Base-by-base conservation (phyloP, 2,888 invertebrate species). In the Drosophila pegasa region DNA sequence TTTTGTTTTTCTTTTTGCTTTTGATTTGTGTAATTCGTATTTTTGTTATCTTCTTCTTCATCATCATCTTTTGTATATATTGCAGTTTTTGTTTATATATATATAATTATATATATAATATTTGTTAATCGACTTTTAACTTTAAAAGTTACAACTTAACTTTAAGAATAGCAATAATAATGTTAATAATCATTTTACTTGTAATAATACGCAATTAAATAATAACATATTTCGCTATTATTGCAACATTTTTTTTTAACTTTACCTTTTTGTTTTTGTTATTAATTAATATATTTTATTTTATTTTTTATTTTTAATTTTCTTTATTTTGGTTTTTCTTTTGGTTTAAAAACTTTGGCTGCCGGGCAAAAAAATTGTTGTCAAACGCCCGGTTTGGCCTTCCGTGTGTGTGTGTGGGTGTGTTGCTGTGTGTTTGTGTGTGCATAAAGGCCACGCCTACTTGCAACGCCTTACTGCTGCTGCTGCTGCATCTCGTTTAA, bases 141-240 rank as follows among this genome's bases (percentile, higher is more conserved):
- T 86, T 86, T 80, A 59, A 80, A 85, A 88, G 87, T 88, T 88
- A 71, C 75, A 85, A 85, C 88, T 85, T 88, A 78, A 45, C 16
- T 81, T 68, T 75, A 67, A 73, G 70, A 69, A 81, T 78, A 71
- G 57, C 78, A 58, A 72, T 75, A 78, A 80, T 79, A 67, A 61
- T 78, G 38, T 62, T 78, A 41, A 75, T 75, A 71, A 84, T 84
- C 67, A 75, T 81, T 84, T 87, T 68, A 64, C 68, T 72, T 74
- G 52, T 76, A 73, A 79, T 85, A 83, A 83, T 84, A 78, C 80
- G 75, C 61, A 87, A 78, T 69, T 68, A 88, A 87, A 87, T 85
- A 79, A 88, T 89, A 85, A 87, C 86, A 89, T 86, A 88, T 88
- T 87, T 87, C 67, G 84, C 84, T 88, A 89, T 86, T 81, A 81